Evolutionary conservation across 1,140 invertebrate genomes (phyloP).

Genomic region (Ruditapes philippinarum): DNA sequence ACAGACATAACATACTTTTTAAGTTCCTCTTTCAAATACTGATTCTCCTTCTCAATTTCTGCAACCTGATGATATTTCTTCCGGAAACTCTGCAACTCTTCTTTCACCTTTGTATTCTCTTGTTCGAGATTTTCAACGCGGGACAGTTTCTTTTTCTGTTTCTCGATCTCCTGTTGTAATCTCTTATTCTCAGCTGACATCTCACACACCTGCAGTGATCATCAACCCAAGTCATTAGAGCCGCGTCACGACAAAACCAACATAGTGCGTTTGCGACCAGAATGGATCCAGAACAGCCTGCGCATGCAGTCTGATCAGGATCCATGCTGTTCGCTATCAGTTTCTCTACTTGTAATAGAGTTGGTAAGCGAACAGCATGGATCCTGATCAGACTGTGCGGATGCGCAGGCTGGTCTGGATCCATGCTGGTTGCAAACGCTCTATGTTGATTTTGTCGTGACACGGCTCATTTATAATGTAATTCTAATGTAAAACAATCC

Average conservation of each 20-base stretch:
- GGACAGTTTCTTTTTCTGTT: neutral
- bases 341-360: too few relatives aligned
- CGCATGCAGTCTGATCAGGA: too few relatives aligned
- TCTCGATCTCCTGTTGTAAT: constrained; percentile 37
- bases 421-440: too few relatives aligned
- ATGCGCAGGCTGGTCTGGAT: too few relatives aligned
- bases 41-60: constrained; percentile 22
- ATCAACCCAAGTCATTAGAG: neutral
- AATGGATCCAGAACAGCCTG: too few relatives aligned
- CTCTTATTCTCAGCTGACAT: constrained; percentile 38
- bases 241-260: too few relatives aligned
- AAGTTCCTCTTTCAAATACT: neutral
- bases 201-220: neutral
- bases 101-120: constrained; percentile 27
- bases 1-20: constrained; percentile 20
- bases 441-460: too few relatives aligned
- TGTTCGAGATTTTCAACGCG: constrained; percentile 25
- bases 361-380: too few relatives aligned
- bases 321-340: too few relatives aligned
- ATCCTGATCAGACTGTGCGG: too few relatives aligned
- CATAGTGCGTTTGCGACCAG: too few relatives aligned
- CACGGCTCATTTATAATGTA: too few relatives aligned
- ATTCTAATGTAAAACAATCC: neutral
- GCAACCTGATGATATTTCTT: neutral
- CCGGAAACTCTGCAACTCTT: neutral